Base-by-base conservation (phyloP, 2,113 vertebrate species). In the Pelecanus crispus region DNA sequence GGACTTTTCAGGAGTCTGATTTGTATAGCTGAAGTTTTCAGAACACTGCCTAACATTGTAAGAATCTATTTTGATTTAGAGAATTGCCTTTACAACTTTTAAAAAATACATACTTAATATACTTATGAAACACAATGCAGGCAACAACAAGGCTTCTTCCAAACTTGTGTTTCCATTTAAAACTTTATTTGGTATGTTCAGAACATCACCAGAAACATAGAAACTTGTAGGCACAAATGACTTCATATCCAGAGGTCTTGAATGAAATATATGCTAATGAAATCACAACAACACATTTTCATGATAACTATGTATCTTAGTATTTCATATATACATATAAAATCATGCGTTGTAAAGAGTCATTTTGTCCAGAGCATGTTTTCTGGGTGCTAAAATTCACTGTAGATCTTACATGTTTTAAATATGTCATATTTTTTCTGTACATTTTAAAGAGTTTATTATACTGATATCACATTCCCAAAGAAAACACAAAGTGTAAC, bases 131-230 rank as follows among this genome's bases (percentile, higher is more conserved):
- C 2, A 67, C 19, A 84, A n/a, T n/a, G 4, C 11, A 53, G 38
- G 13, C 15, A 84, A 2, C 42, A 85, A 74, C 9, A 88, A 89
- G 12, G 32, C 14, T 82, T 90, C 68, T 92, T 91, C 38, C 63
- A 90, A 90, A 82, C 4, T 80, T n/a, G 6, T 59, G 7, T 89
- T 90, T 92, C 49, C 88, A 90, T 68, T 97, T 94, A 96, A 96
- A 97, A 91, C 61, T 98, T 98, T 98, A 98, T 98, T 98, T 97
- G 70, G 1, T 80, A 80, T 91, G 62, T 81, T 96, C 93, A 97
- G 92, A 98, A 96, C 96, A 97, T 92, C 88, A 97, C 71, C 53
- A 52, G 87, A 96, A 97, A 96, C 97, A 98, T 96, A 96, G 94
- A 97, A 98, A 98, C 94, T 80, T 95, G 47, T 96, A 97, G 82